Percentiles rank a stretch among this genome's conserved stretches.
These are phyloP conservation scores for Drosophila pseudotalamancana DNA, from an alignment of 2,888 invertebrate genomes.

Conservation along the genomic window DNA sequence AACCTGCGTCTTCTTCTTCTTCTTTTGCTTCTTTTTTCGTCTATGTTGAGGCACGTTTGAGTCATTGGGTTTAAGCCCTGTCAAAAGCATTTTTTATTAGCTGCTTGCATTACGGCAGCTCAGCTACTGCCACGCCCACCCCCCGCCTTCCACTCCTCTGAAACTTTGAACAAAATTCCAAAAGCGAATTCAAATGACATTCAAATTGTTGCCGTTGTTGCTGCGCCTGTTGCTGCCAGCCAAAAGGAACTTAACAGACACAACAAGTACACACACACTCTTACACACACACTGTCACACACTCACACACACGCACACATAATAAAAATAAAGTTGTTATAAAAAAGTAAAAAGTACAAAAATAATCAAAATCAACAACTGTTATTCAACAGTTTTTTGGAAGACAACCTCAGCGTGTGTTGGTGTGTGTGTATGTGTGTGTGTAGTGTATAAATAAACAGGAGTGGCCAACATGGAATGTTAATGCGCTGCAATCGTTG, in stretches of 20 bases:
- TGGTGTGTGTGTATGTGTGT: slow-evolving; percentile 21
- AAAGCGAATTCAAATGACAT: slow-evolving; percentile 42
- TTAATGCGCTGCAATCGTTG: slow-evolving; percentile 75
- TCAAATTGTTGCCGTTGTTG: slow-evolving; percentile 28
- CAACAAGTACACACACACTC: slow-evolving; percentile 14
- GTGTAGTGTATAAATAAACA: slow-evolving; percentile 64
- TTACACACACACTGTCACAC: neutral
- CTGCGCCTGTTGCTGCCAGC: slow-evolving; percentile 32
- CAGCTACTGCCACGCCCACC: neutral
- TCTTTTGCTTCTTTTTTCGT: too few relatives aligned
- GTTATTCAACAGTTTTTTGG: slow-evolving; percentile 67
- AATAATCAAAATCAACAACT: slow-evolving; percentile 60
- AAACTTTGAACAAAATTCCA: slow-evolving; percentile 1
- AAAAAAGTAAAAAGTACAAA: slow-evolving; percentile 49
- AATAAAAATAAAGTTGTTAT: slow-evolving; percentile 54
- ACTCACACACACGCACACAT: neutral
- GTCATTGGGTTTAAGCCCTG: neutral
- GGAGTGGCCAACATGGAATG: slow-evolving; percentile 79
- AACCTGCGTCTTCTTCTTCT: too few relatives aligned
- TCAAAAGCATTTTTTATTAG: neutral
- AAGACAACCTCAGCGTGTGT: slow-evolving; percentile 22
- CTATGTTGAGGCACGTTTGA: neutral
- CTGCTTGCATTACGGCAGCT: neutral
- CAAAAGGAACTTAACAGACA: slow-evolving; percentile 45
- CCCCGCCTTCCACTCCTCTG: neutral